These are phyloP conservation scores for Ectemnius lituratus DNA, from an alignment of 2,888 invertebrate genomes.

Conservation along the genomic window DNA sequence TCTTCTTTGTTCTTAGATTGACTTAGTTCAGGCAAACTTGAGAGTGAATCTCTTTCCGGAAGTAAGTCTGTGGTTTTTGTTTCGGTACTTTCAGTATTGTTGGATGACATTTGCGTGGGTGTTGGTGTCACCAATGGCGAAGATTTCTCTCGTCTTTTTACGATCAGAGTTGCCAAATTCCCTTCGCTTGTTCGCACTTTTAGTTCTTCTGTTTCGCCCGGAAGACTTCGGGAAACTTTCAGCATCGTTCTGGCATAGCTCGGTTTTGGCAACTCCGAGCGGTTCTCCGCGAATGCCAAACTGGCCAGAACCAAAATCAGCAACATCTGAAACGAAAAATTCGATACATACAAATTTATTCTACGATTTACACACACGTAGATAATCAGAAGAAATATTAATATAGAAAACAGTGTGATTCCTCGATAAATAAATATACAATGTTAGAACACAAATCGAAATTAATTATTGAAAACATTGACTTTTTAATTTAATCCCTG, in stretches of 20 bases:
- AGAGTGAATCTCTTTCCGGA: background rate
- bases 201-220: slow-evolving; percentile 87
- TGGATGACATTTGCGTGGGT: slow-evolving; percentile 16
- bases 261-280: slow-evolving; percentile 75
- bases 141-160: slow-evolving; percentile 82
- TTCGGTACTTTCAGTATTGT: background rate
- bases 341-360: no score
- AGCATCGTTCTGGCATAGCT: slow-evolving; percentile 86
- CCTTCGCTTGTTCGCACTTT: slow-evolving; percentile 88
- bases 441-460: no score
- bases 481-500: no score
- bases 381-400: no score
- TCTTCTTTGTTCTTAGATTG: slow-evolving; percentile 48
- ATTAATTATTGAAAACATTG: no score
- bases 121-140: background rate
- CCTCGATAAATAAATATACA: no score
- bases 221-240: slow-evolving; percentile 87
- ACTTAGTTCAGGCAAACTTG: background rate
- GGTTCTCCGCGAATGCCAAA: slow-evolving; percentile 3
- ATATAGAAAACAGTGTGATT: no score
- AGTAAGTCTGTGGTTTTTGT: background rate
- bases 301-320: slow-evolving; percentile 26
- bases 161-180: slow-evolving; percentile 87
- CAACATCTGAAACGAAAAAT: slow-evolving; percentile 28
- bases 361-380: no score